Base-by-base conservation (phyloP, 2,113 vertebrate genomes). In the Hiodon tergisus region DNA sequence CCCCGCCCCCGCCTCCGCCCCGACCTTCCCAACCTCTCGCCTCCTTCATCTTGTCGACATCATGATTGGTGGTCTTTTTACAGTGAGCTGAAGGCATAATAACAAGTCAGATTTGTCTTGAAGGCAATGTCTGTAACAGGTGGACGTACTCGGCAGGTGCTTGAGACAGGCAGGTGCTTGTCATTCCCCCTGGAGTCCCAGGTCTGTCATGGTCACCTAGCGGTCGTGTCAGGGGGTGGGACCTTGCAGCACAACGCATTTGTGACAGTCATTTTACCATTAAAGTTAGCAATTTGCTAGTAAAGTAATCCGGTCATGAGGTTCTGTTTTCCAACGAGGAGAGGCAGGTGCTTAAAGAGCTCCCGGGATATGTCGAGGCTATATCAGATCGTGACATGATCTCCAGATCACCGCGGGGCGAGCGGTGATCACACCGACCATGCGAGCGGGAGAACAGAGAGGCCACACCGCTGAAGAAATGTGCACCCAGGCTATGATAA, bases 91-190 rank as follows among this genome's bases (percentile, higher is more conserved):
- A 78, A 75, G 11, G 71, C 72, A 31, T 59, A 70, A 72, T 84
- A 85, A 88, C 82, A 84, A 61, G 67, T 7, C 0, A 2, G 76
- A 79, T 82, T 85, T 83, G 83, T 86, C 85, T 80, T 16, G 2
- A 79, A 80, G 82, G 82, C 74, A 81, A 11, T 71, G 16, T 53
- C 47, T 46, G 66, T 14, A 63, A 69, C 85, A 87, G 83, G 81
- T 89, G 87, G 81, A 79, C 84, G 81, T 66, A 79, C 80, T 80
- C 69, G 81, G 71, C 14, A 78, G 65, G 75, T 72, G 55, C 69
- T 69, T 58, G 73, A 79, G n/a, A 71, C 11, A 48, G 72, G 80
- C 83, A 87, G 86, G 82, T 89, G 84, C 83, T 78, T 46, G 62
- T 74, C 57, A 51, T 50, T 51, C 67, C 13, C 9, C 11, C 6